Base-by-base conservation (phyloP, 2,888 invertebrate species). In the Pyrgus malvae region DNA sequence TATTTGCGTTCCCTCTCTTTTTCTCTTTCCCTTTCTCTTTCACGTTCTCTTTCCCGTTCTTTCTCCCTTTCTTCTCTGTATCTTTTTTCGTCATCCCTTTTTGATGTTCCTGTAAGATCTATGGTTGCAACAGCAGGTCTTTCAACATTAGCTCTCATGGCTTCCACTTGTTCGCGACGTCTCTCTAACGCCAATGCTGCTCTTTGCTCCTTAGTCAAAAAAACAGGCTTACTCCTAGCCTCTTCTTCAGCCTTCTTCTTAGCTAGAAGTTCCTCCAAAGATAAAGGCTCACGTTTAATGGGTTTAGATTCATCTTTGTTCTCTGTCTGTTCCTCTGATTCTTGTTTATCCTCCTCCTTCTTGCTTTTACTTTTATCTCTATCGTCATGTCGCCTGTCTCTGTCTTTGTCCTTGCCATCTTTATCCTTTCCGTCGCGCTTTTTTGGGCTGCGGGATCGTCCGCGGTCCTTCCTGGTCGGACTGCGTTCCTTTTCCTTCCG, bases 241-340 rank as follows among this genome's bases (percentile, higher is more conserved):
- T 96, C 96, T 78, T 99, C 98, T 75, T 98, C 98, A 0, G 97
- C 97, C 74, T 99, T 98, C 76, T 98, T 98, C 82, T 98, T 98
- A 0, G 97, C 95, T 42, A 99, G 86, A 33, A 99, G 81, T 78
- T 99, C 99, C 78, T 99, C 99, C 53, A 99, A 87, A 3, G 99
- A 99, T 11, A 99, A 85, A 0, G 99, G 99, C 74, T 99, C 98
- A 45, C 78, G 90, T 82, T 74, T 90, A 12, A 72, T 66, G 3
- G 69, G 74, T 61, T 81, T 91, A 3, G 79, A 70, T 14, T 86
- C 85, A 8, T 91, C 91, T 4, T 88, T 86, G 48, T 86, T 83
- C 17, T 80, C 77, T 16, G 72, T 77, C 31, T n/a, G n/a, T n/a
- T 72, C 66, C n/a, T 77, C 73, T 49, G 91, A 88, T 9, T 84